These are phyloP conservation scores for Ispidina picta DNA, from an alignment of 2,797 vertebrate species.

Conservation along the genomic window DNA sequence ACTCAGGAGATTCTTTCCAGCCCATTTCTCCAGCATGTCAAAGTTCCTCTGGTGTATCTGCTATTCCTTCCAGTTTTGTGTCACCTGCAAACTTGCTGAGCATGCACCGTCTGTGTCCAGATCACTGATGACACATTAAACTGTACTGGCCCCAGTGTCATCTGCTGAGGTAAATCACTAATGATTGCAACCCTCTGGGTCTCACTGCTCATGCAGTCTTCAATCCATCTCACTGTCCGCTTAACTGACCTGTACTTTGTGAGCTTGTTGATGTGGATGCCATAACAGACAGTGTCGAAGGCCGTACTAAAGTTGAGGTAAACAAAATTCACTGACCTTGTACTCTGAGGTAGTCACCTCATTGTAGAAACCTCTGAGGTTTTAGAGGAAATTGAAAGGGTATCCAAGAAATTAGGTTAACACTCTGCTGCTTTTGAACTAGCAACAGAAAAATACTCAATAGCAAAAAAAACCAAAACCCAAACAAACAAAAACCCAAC, in stretches of 20 bases:
- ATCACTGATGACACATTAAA: accelerated
- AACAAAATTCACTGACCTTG: neutral
- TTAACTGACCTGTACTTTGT: neutral
- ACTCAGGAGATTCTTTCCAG: neutral
- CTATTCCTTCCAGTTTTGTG: neutral
- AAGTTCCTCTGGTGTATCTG: neutral
- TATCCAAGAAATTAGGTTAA: neutral
- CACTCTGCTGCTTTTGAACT: neutral
- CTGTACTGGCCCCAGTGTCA: neutral
- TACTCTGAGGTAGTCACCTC: neutral
- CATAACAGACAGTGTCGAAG: neutral
- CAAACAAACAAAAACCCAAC: too few relatives aligned
- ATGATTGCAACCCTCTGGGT: neutral
- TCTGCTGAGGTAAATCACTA: neutral
- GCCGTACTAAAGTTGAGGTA: neutral
- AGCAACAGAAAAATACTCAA: neutral
- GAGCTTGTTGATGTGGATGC: neutral
- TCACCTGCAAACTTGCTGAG: neutral
- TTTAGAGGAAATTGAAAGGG: neutral
- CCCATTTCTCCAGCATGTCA: neutral
- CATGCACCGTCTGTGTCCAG: neutral
- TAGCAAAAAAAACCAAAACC: neutral
- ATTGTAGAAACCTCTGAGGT: neutral
- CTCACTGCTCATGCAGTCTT: neutral
- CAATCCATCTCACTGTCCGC: neutral